Evolutionary conservation across 53 echinoderm and acorn worm species (phyloP), one percentile per base, ranked within the genome.

Genomic region (Holothuria leucospilota): DNA sequence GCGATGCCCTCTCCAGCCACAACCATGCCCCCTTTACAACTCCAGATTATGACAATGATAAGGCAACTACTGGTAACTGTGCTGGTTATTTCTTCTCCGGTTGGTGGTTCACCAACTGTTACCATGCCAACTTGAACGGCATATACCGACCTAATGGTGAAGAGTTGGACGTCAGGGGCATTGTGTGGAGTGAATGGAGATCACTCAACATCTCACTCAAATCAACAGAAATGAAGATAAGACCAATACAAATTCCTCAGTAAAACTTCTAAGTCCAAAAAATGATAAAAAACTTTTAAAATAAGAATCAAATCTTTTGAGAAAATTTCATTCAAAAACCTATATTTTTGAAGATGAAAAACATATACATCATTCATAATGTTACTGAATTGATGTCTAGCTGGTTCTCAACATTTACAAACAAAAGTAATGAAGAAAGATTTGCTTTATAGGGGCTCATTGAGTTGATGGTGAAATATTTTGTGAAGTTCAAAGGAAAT

Each of bases 81-180:
- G 89, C 84, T 25, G 21, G 30, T 1, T n/a, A 41, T 18, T 84
- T 68, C 28, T 3, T 20, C 13, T 58, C 71, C 14, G 89, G 84
- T 20, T 89, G 89, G 89, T 89, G 89, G 89, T 81, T 72, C 74
- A 84, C 59, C 15, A 27, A 74, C 51, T 89, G 89, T 74, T 71
- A 89, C 53, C 67, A 72, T 73, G 27, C 70, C 84, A 89, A 89
- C 74, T 71, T 89, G 34, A 89, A 89, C 41, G 89, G 89, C n/a
- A 64, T 84, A 8, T 89, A 89, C 34, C 84, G 70, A 39, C 56
- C 13, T 3, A 61, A 77, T 7, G 82, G 59, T 5, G 70, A 82
- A 25, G 71, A 68, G 21, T 11, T 58, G 21, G 59, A 13, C 25
- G 30, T 29, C 29, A 20, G 20, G 38, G 88, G 88, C 11, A 53